Conservation (phyloP, 2,797 vertebrate species). For the Acrossocheilus wenchowensis region DNA sequence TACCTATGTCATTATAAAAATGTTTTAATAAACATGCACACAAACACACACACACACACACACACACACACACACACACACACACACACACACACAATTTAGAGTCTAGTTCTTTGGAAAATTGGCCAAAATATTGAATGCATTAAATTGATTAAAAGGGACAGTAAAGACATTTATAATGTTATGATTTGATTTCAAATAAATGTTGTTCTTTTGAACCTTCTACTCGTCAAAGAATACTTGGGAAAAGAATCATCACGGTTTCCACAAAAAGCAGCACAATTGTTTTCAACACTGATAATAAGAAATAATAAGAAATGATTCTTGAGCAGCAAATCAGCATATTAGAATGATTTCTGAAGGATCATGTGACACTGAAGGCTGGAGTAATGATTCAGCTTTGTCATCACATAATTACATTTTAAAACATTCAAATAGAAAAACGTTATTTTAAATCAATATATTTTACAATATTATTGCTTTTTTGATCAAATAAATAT, state of each 20-base stretch:
- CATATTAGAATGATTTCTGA: conserved; percentile 18
- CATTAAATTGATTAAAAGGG: background rate
- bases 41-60: too few species aligned
- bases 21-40: background rate
- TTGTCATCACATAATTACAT: background rate
- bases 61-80: too few species aligned
- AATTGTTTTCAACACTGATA: background rate
- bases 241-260: background rate
- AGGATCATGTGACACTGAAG: background rate
- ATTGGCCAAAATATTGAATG: background rate
- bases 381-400: background rate
- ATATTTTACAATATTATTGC: background rate
- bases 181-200: background rate
- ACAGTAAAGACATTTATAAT: background rate
- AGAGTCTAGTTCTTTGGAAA: background rate
- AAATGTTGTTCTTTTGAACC: background rate
- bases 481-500: background rate
- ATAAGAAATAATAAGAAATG: background rate
- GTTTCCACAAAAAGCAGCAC: background rate
- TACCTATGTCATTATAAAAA: background rate
- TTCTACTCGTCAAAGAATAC: background rate
- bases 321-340: background rate
- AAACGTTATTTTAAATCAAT: background rate
- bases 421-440: background rate
- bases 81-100: background rate